These are phyloP conservation scores for Scytalopus superciliaris DNA, from an alignment of 2,113 vertebrate genomes.

Conservation along the genomic window DNA sequence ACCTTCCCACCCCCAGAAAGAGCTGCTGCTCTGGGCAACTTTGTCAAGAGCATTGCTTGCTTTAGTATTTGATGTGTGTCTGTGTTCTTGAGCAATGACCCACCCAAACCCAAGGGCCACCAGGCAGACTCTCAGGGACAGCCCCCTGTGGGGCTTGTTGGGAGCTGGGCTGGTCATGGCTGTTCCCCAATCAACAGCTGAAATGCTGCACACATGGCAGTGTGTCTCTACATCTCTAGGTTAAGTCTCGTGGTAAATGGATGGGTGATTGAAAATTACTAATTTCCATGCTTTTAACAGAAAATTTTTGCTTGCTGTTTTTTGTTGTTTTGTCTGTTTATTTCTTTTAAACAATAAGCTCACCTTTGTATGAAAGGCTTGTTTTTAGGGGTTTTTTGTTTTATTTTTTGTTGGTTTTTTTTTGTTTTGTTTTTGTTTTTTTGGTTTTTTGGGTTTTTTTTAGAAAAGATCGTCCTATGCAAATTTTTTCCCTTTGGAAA, in stretches of 20 bases:
- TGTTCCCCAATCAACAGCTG: not conserved
- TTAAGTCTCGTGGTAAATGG: not conserved
- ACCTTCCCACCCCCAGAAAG: not conserved
- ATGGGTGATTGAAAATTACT: rapidly evolving
- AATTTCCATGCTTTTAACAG: not conserved
- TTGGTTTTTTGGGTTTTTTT: not conserved
- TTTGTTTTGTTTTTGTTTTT: no score
- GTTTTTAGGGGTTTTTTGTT: no score
- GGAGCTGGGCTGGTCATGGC: not conserved
- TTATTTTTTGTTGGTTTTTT: no score
- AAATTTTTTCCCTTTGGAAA: not conserved
- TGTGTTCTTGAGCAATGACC: not conserved
- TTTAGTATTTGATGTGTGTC: not conserved
- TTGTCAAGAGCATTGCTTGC: not conserved
- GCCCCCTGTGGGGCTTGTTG: rapidly evolving
- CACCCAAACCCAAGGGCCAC: not conserved
- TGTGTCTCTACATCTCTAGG: not conserved
- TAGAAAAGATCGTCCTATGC: not conserved
- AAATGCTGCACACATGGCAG: not conserved
- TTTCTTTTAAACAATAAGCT: not conserved
- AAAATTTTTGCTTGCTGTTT: not conserved
- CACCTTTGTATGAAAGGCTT: not conserved
- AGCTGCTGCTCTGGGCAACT: not conserved
- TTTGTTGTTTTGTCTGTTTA: not conserved
- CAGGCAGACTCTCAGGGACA: rapidly evolving